phyloP scores from a whole-genome alignment of 2,797 vertebrate genomes.

The Neoniphon sammara region DNA sequence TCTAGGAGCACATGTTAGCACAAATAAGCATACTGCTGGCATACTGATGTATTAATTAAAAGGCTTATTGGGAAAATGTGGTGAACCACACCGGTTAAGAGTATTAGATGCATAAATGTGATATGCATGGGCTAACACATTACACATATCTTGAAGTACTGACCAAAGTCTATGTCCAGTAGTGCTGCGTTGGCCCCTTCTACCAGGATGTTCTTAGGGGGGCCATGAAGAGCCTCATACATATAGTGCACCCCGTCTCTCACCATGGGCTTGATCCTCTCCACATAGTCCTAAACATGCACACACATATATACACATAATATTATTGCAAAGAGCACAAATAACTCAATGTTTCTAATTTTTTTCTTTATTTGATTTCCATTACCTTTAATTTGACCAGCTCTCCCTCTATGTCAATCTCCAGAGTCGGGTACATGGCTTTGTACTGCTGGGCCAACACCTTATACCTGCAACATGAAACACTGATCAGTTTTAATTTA shows the following conservation, averaged over 20 bases:
- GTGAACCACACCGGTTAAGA: background rate
- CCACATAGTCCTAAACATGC: conserved; percentile 86
- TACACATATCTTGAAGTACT: conserved; percentile 64
- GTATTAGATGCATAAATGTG: background rate
- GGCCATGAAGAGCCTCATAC: conserved; percentile 94
- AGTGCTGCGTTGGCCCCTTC: conserved; percentile 98
- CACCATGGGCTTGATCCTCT: conserved; percentile 96
- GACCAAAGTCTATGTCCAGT: conserved; percentile 98
- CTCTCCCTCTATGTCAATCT: conserved; percentile 94
- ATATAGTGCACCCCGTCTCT: conserved; percentile 96
- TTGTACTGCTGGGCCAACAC: conserved; percentile 94
- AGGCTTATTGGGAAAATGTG: background rate
- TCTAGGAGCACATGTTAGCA: conserved; percentile 28
- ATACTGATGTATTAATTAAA: background rate
- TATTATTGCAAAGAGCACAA: background rate
- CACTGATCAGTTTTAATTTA: background rate
- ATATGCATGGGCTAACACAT: background rate
- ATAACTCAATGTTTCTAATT: background rate
- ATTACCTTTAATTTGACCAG: conserved; percentile 91
- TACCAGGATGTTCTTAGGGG: conserved; percentile 95
- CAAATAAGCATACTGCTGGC: background rate
- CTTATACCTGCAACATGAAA: conserved; percentile 87
- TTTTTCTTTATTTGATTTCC: background rate
- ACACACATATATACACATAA: background rate
- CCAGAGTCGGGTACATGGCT: conserved; percentile 93